phyloP scores from a whole-genome alignment of 2,113 vertebrate genomes.

The Hirundichthys speculiger region DNA sequence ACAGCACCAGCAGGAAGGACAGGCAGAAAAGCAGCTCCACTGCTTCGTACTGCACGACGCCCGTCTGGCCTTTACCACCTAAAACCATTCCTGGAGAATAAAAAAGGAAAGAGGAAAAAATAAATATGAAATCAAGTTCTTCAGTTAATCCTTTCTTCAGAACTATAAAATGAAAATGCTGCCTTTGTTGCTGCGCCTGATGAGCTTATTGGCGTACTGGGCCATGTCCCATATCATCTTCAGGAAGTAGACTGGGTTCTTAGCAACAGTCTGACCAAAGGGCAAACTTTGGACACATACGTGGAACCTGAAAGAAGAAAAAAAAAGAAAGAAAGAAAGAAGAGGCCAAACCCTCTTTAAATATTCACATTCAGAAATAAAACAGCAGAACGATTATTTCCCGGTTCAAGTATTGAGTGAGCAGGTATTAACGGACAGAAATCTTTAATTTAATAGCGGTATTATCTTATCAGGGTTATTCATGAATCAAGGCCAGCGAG shows the following conservation, averaged over 20 bases:
- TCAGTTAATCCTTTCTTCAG: not conserved
- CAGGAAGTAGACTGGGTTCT: constrained; percentile 87
- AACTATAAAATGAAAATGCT: not conserved
- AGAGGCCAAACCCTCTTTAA: not conserved
- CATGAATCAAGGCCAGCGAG: too few species aligned
- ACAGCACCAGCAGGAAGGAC: constrained; percentile 71
- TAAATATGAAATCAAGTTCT: not conserved
- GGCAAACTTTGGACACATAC: constrained; percentile 89
- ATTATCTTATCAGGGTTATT: constrained; percentile 4
- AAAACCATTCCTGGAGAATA: constrained; percentile 47
- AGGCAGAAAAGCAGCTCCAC: constrained; percentile 80
- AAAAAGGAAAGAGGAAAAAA: not conserved
- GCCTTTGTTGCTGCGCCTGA: constrained; percentile 86
- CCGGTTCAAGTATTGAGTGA: too few species aligned
- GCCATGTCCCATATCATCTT: constrained; percentile 83
- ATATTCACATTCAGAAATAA: constrained; percentile 19
- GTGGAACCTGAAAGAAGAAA: constrained; percentile 83
- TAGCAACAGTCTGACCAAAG: constrained; percentile 83
- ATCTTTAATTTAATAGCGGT: constrained; percentile 1
- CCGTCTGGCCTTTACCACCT: constrained; percentile 45
- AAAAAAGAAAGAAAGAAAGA: too few species aligned
- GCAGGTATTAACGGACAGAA: too few species aligned
- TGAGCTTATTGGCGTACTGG: constrained; percentile 57
- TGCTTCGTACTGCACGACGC: constrained; percentile 70
- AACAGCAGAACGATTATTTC: too few species aligned